A percentile compares a stretch with the other conserved stretches of the same genome.
phyloP scores from a whole-genome alignment of 1,140 invertebrate genomes.

The Myzus persicae region DNA sequence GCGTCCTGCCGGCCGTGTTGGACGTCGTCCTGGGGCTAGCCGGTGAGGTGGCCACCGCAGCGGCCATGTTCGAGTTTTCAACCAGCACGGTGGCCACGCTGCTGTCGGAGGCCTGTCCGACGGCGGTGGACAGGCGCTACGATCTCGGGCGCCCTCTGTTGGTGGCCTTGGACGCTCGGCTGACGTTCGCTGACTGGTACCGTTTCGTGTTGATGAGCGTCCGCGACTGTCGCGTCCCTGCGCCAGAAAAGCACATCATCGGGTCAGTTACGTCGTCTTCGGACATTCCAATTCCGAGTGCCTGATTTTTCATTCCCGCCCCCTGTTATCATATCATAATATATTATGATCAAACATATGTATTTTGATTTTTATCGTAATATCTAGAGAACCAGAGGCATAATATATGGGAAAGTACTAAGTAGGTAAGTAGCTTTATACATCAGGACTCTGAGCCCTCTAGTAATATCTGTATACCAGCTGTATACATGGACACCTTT shows the following conservation, averaged over 20 bases:
- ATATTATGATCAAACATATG: no score
- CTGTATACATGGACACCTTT: no score
- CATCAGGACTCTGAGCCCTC: no score
- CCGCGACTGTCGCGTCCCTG: background rate
- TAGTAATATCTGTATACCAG: no score
- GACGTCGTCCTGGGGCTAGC: background rate
- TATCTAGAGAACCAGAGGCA: no score
- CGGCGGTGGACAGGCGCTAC: background rate
- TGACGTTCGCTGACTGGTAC: conserved; percentile 43
- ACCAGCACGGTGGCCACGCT: background rate
- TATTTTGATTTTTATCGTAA: no score
- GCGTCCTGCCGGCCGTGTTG: background rate
- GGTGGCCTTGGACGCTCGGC: background rate
- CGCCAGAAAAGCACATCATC: background rate
- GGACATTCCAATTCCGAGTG: no score
- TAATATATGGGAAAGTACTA: no score
- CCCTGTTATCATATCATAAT: no score
- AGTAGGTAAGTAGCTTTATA: no score
- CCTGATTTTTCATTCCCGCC: no score
- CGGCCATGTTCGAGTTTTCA: background rate
- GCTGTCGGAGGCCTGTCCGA: conserved; percentile 6
- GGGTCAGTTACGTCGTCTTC: no score
- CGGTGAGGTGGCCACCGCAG: background rate
- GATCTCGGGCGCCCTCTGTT: background rate
- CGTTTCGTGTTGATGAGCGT: conserved; percentile 32